Percentiles rank a stretch among this genome's conserved stretches.
phyloP scores from a whole-genome alignment of 37 sponge, comb jelly and placozoan genomes.

The Geodia barretti region DNA sequence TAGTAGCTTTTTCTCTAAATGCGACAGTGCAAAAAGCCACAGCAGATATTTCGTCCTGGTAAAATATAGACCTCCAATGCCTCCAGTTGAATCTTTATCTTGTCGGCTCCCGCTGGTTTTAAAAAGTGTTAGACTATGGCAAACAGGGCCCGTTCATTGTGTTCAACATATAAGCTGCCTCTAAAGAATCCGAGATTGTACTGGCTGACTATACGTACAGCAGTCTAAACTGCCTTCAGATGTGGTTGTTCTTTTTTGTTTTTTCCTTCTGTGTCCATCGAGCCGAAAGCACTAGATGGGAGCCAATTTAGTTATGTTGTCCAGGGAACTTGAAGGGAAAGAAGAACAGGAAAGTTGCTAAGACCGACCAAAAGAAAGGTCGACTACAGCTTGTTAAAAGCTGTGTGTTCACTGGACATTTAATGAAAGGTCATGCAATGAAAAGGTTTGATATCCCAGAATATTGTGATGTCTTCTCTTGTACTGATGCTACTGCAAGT shows the following conservation, averaged over 20 bases:
- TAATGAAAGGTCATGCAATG: neutral
- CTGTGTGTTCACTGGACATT: conserved; percentile 23
- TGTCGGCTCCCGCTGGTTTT: no score
- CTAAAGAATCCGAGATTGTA: conserved; percentile 24
- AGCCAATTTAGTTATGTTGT: conserved; percentile 18
- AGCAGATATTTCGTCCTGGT: no score
- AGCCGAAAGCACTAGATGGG: conserved; percentile 24
- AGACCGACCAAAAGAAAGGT: neutral
- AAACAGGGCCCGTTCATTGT: conserved; percentile 22
- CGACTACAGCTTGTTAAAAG: conserved; percentile 19
- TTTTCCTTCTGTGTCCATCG: no score
- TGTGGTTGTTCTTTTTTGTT: conserved; percentile 18
- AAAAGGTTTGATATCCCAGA: conserved; percentile 15
- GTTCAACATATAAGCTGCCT: conserved; percentile 21
- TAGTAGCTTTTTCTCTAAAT: no score
- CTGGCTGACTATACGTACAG: conserved; percentile 29
- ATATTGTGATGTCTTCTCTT: conserved; percentile 5
- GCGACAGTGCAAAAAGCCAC: no score
- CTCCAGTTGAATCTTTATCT: no score
- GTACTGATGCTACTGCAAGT: neutral
- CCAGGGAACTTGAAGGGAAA: conserved; percentile 32
- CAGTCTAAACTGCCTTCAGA: conserved; percentile 6
- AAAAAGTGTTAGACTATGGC: conserved; percentile 47
- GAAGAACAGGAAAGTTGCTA: neutral
- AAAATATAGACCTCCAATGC: no score